Evolutionary conservation across 1,140 invertebrate genomes (phyloP), one percentile per base, ranked within the genome.

Genomic region (Zophobas atratus): DNA sequence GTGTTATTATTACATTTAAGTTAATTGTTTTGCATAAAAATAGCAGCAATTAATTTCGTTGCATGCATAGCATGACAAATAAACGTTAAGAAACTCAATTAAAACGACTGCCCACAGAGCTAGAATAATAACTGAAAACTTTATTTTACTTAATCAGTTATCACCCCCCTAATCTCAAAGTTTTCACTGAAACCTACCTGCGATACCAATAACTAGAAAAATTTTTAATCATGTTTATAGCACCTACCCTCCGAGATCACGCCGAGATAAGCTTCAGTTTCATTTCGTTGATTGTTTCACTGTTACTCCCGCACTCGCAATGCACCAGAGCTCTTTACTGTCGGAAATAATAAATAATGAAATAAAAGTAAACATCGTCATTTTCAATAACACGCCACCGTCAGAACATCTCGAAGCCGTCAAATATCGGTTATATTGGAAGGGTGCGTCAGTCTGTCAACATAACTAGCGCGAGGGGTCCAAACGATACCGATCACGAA

Each of bases 381-480:
- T 74, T 80, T 80, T 80, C 79, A 78, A 80, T 80, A 78, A 75
- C 76, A 70, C 74, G 77, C 57, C 77, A 72, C 71, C 76, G 78
- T 80, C 78, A 67, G 79, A 78, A 77, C 79, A 77, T 76, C 77
- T 80, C 74, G 77, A 32, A 48, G 55, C 70, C 77, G 75, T 79
- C 79, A 78, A 78, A 76, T 75, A 81, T 81, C 80, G 71, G 71
- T 79, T 76, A 81, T 81, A 80, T 75, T 72, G 32, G 72, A 51
- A 75, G 72, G 77, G 72, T 72, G 80, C 77, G 80, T 81, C 80
- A 79, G 75, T 73, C 76, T 81, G 78, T 81, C 80, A 81, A 63
- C 56, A 70, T 71, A 67, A 67, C 36, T 49, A 57, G 43, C 63
- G 49, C 36, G 43, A 57, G 60, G 70, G 70, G 67, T 57, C 49